Conservation (phyloP, 2,888 invertebrate genomes). For the Oscheius sp. region DNA sequence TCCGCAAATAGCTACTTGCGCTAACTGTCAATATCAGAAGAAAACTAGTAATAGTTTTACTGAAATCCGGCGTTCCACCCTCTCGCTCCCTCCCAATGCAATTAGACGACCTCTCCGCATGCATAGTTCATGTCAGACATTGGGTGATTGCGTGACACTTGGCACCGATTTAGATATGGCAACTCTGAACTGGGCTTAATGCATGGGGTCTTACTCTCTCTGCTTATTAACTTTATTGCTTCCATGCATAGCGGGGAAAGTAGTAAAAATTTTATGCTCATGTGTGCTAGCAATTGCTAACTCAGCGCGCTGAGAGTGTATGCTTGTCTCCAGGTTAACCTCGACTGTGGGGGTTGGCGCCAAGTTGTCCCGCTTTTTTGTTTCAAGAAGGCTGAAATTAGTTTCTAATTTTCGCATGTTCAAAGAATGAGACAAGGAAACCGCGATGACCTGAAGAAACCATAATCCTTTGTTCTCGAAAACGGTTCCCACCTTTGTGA, state of each 20-base stretch:
- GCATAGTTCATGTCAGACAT: constrained; percentile 28
- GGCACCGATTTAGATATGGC: constrained; percentile 26
- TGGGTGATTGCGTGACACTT: constrained; percentile 29
- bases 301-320: not conserved
- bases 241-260: constrained; percentile 4
- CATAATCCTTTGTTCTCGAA: constrained; percentile 6
- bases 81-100: too few species aligned
- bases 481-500: constrained; percentile 21
- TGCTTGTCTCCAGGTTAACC: not conserved
- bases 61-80: too few species aligned
- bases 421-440: not conserved
- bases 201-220: constrained; percentile 14
- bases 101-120: constrained; percentile 23
- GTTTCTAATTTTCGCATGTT: not conserved
- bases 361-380: too few species aligned
- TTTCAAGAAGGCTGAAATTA: not conserved
- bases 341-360: not conserved
- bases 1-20: too few species aligned
- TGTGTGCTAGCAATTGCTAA: not conserved
- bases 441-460: not conserved
- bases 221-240: constrained; percentile 28
- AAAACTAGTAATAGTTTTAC: too few species aligned
- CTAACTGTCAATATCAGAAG: too few species aligned
- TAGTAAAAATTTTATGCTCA: constrained; percentile 15
- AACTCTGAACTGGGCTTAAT: constrained; percentile 7